Evolutionary conservation across 2,797 vertebrate genomes (phyloP), one percentile per base, ranked within the genome.

Genomic region (Centropyge bicolor): DNA sequence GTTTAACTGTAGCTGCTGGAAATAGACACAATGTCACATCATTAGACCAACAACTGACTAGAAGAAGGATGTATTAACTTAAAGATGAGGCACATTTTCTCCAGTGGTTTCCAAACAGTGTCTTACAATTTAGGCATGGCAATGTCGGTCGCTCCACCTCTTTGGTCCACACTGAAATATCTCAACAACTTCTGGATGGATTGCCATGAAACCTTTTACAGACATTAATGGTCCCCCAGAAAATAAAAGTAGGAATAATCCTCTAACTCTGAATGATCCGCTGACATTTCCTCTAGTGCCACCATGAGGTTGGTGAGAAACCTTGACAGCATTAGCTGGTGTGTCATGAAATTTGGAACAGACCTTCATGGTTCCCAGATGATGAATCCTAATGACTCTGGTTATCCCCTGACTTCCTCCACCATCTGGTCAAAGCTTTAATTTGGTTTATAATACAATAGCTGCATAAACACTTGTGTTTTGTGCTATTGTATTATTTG

Each of bases 1-100:
- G 22, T 62, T 57, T 12, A 22, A 66, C 20, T 36, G 48, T n/a
- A 76, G 62, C 16, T 19, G 69, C 57, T 63, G 57, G n/a, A 69
- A 22, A 57, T n/a, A 49, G 43, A 49, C 0, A 16, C 8, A 3
- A 19, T 51, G 48, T 66, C 48, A 45, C 1, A 0, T 3, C 20
- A 71, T 57, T 9, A 52, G 20, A 70, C 22, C 51, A 64, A 36
- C 54, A 22, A 45, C 6, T 59, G 70, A 64, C 20, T 11, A 20
- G 7, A 38, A 36, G 22, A 52, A 8, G 8, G 16, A 49, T 11
- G 31, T 55, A 24, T 11, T 27, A 54, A 49, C 14, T 7, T 4
- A 46, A 45, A 46, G 19, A 40, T 24, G 13, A 56, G 24, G 22
- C 22, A 20, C 19, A 27, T 51, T 56, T 7, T 48, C 41, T 41